Evolutionary conservation across 2,113 vertebrate species (phyloP).

Genomic region (Alligator sinensis): DNA sequence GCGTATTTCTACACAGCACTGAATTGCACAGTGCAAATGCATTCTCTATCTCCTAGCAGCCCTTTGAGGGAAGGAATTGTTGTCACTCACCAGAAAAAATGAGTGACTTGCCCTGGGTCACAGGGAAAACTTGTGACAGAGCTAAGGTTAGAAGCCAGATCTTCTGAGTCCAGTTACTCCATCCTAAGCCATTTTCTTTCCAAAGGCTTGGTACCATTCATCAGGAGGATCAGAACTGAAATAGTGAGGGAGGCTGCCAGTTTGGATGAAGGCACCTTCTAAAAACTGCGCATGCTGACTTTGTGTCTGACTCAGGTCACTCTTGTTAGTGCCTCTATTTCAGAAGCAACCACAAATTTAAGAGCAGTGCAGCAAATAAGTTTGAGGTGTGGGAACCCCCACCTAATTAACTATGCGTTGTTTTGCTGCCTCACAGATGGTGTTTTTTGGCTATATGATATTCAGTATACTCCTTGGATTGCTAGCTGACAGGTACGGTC

Average conservation of each 20-base stretch:
- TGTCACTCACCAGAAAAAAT: neutral
- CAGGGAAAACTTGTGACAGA: neutral
- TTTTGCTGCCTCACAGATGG: conserved; percentile 83
- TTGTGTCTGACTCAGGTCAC: neutral
- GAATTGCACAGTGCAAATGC: no score
- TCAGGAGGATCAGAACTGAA: neutral
- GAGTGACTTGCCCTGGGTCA: neutral
- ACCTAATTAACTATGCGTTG: neutral
- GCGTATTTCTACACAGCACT: no score
- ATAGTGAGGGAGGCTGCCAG: neutral
- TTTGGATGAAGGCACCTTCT: neutral
- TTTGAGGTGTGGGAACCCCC: neutral
- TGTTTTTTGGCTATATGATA: conserved; percentile 95
- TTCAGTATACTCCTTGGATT: conserved; percentile 90
- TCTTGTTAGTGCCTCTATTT: neutral
- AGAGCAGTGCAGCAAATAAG: neutral
- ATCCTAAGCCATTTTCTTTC: neutral
- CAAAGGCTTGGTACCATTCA: neutral
- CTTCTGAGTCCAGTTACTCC: neutral
- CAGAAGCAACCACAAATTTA: rapidly evolving
- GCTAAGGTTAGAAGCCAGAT: neutral
- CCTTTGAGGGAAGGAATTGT: neutral
- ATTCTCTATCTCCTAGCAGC: neutral
- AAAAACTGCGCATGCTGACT: rapidly evolving
- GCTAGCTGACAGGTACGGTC: conserved; percentile 90